Evolutionary conservation across 2,797 vertebrate genomes (phyloP), one percentile per base, ranked within the genome.

Genomic region (Eurystomus glaucurus): DNA sequence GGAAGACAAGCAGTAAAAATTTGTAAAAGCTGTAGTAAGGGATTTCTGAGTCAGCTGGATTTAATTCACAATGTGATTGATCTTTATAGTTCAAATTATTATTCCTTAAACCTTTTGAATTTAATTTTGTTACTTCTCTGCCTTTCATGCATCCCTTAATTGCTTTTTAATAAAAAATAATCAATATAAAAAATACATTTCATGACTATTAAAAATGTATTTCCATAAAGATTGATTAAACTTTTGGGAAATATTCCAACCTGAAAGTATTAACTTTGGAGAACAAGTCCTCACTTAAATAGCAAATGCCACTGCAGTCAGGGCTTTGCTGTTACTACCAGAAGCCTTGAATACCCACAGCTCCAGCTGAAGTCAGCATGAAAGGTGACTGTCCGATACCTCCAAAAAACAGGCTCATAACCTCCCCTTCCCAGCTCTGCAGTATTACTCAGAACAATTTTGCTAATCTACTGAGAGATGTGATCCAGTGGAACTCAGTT

Each of bases 61-160:
- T 92, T 69, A 5, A 4, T 92, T 93, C 88, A 48, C 23, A 86
- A 72, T 29, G 29, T 2, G 3, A 86, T 37, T 75, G 52, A 61
- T 90, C 57, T 54, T 88, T 88, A 64, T 68, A 85, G 86, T 84
- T 94, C 33, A 88, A 85, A 84, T 58, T 8, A 92, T 57, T 90
- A 64, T 90, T 88, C 33, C 70, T 84, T 71, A 86, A 87, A 69
- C 15, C 11, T 66, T 90, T 84, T 78, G 25, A 88, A 88, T 84
- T 71, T 85, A 65, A 84, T 96, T 91, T 79, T 64, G 52, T 82
- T 93, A 65, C 29, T 88, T 78, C 23, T 85, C 83, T 93, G 46
- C 16, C 39, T 95, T 93, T 92, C 85, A 68, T 65, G 21, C 41
- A 72, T 81, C 62, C 72, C 37, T 74, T 94, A 68, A 71, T 86